Percentiles rank a stretch among this genome's conserved stretches.
phyloP scores from a whole-genome alignment of 1,140 invertebrate species.

The Thaumetopoea pityocampa region DNA sequence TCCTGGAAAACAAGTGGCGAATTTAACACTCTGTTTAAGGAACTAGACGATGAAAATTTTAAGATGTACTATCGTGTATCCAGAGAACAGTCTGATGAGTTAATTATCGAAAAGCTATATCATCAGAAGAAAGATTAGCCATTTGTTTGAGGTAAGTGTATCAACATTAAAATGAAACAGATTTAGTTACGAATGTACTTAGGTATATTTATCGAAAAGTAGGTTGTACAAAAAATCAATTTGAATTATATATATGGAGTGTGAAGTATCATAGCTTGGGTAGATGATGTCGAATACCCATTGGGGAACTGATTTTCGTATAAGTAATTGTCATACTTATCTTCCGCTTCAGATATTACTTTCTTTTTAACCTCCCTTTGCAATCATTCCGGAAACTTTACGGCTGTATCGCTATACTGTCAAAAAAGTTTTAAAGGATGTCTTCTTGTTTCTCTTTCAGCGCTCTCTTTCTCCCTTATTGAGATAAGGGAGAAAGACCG shows the following conservation, averaged over 20 bases:
- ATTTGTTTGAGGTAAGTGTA: slow-evolving; percentile 1
- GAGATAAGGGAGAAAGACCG: too few species aligned
- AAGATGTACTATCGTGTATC: slow-evolving; percentile 1
- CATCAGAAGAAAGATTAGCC: slow-evolving; percentile 1
- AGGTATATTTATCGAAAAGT: slow-evolving; percentile 1
- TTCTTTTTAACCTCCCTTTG: slow-evolving; percentile 14
- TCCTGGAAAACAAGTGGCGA: slow-evolving; percentile 7
- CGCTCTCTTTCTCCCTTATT: slow-evolving; percentile 6
- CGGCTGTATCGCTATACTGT: slow-evolving; percentile 5
- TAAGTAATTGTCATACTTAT: slow-evolving; percentile 7
- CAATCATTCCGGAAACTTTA: slow-evolving; percentile 6
- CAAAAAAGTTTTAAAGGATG: slow-evolving; percentile 7
- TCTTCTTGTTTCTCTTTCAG: slow-evolving; percentile 10
- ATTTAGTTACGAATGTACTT: background rate
- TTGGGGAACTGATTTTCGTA: background rate
- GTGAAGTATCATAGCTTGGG: background rate
- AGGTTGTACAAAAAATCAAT: slow-evolving; percentile 1
- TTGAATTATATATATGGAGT: slow-evolving; percentile 1
- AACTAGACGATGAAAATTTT: slow-evolving; percentile 6
- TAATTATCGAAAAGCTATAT: slow-evolving; percentile 1
- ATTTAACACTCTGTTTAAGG: slow-evolving; percentile 8
- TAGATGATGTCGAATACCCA: slow-evolving; percentile 1
- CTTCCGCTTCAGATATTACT: slow-evolving; percentile 8
- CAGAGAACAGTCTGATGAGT: slow-evolving; percentile 1
- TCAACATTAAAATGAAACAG: slow-evolving; percentile 1